Evolutionary conservation across 64 coral and sea anemone species (phyloP), one percentile per base, ranked within the genome.

Genomic region (Porites australiensis): DNA sequence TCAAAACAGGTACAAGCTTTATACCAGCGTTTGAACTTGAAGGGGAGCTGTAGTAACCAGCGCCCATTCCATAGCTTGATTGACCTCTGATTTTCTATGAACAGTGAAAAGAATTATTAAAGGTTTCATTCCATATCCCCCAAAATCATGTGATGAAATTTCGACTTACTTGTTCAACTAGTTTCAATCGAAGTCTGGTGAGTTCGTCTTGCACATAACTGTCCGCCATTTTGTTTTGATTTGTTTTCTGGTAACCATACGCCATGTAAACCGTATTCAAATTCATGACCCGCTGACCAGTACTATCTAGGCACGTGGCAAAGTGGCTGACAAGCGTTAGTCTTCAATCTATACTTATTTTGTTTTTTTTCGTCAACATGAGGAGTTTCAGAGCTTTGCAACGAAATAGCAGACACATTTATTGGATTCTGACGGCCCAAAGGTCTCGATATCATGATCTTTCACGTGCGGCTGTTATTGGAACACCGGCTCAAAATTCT

Each of bases 361-460:
- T 45, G 8, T 4, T 8, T 70, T 70, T 44, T 15, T 59, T 11
- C 77, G 3, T 80, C 9, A 67, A 49, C 6, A 84, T 84, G 81
- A 68, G 62, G 45, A 68, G 45, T 51, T 13, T 47, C 11, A 67
- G 63, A 16, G 19, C 13, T 22, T 52, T 84, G 19, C 19, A 51
- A 44, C 81, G 37, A 67, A 68, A 46, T 50, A 16, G 16, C 8
- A 84, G 81, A 65, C 81, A 84, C 66, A 50, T 84, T 13, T 23
- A 68, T 84, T 63, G 48, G 22, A 52, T 84, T 21, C 46, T 89
- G 44, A 61, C 58, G 46, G 74, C 60, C 6, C 61, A 89, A 47
- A 89, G 70, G 57, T 48, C 4, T 50, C 60, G 46, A 79, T 97
- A 94, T 20, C 95, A 97, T 88, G 83, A 97, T 74, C 66, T 97